Percentiles rank a stretch among this genome's conserved stretches.
These are phyloP conservation scores for Drosophila villosipedis DNA, from an alignment of 2,888 invertebrate species.

Conservation along the genomic window DNA sequence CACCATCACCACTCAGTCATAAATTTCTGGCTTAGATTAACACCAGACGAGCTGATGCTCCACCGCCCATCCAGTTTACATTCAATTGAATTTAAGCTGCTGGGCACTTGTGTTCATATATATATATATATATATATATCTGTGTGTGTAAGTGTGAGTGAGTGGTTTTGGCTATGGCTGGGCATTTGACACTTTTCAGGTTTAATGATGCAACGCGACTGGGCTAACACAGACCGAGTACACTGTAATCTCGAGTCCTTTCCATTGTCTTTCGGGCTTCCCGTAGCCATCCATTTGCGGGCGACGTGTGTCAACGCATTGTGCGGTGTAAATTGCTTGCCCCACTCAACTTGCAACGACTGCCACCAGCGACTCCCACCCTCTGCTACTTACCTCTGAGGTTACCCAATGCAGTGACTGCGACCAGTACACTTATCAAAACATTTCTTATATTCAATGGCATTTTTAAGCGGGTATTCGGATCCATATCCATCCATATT, in stretches of 20 bases:
- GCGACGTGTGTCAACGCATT: slow-evolving; percentile 80
- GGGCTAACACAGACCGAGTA: slow-evolving; percentile 23
- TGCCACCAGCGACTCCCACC: neutral
- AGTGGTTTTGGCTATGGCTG: slow-evolving; percentile 31
- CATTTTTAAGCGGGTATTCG: no score
- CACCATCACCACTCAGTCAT: slow-evolving; percentile 45
- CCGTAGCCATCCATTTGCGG: slow-evolving; percentile 75
- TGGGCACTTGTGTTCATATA: slow-evolving; percentile 18
- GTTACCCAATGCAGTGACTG: slow-evolving; percentile 61
- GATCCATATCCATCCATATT: no score
- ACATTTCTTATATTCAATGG: neutral
- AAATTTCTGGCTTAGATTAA: slow-evolving; percentile 72
- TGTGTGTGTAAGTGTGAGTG: slow-evolving; percentile 14
- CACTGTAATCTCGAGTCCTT: slow-evolving; percentile 41
- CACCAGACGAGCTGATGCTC: slow-evolving; percentile 35
- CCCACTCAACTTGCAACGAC: slow-evolving; percentile 32
- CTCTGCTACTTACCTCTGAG: slow-evolving; percentile 7
- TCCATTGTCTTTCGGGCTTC: slow-evolving; percentile 65
- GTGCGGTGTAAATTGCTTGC: slow-evolving; percentile 76
- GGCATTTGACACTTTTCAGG: slow-evolving; percentile 78
- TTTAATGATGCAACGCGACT: slow-evolving; percentile 72
- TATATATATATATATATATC: neutral
- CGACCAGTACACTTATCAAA: slow-evolving; percentile 17
- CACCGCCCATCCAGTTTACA: slow-evolving; percentile 36
- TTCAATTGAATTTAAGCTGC: slow-evolving; percentile 66